Conservation (phyloP, 2,113 vertebrate genomes). For the Symphodus melops region DNA sequence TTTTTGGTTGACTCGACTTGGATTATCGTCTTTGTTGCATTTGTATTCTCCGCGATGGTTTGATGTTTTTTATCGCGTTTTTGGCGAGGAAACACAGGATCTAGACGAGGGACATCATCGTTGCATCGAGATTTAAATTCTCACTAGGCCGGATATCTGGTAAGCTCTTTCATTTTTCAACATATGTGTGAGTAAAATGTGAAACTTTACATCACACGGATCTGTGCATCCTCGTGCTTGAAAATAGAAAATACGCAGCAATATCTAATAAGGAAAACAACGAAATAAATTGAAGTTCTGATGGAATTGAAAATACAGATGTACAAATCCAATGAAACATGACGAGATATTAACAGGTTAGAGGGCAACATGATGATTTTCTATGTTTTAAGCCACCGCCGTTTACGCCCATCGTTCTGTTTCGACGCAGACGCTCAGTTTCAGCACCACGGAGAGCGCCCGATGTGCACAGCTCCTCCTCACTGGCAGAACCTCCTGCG, state of each 20-base stretch:
- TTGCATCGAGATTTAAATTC: conserved; percentile 35
- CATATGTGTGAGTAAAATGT: background rate
- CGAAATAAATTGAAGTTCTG: background rate
- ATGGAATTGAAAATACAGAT: background rate
- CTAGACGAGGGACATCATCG: conserved; percentile 61
- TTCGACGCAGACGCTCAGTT: conserved; percentile 57
- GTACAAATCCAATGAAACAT: background rate
- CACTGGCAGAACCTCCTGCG: background rate
- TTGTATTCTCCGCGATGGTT: conserved; percentile 54
- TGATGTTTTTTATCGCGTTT: conserved; percentile 32
- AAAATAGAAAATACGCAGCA: conserved; percentile 22
- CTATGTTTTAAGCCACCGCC: conserved; percentile 55
- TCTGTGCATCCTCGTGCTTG: background rate
- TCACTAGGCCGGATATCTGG: conserved; percentile 53
- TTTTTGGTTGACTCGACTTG: conserved; percentile 31
- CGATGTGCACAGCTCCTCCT: conserved; percentile 9
- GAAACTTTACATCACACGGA: rapidly evolving
- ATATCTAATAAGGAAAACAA: background rate
- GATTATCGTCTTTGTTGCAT: conserved; percentile 47
- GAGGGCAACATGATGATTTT: background rate
- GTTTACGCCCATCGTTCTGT: conserved; percentile 20
- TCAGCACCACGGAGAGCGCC: conserved; percentile 86
- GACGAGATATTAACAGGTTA: background rate
- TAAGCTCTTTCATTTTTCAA: conserved; percentile 47
- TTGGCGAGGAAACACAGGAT: conserved; percentile 32